Evolutionary conservation across 2,888 invertebrate species (phyloP).

Genomic region (Thecophora atra): DNA sequence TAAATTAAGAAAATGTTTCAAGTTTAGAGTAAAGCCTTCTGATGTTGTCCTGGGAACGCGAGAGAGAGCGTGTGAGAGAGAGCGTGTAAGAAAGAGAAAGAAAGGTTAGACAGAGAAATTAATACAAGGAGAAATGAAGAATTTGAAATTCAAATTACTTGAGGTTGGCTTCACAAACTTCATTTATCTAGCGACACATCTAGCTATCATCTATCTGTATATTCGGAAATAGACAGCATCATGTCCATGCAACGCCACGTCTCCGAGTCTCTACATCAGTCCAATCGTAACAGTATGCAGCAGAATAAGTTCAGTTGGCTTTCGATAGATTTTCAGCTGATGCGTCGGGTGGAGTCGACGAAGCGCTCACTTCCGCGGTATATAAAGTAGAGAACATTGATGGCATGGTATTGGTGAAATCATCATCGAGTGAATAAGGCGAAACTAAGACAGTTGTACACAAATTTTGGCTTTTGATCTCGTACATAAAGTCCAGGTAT

Average conservation of each 20-base stretch:
- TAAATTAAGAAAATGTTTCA: too few relatives aligned
- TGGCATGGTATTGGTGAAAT: neutral
- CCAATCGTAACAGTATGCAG: neutral
- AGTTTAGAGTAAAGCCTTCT: too few relatives aligned
- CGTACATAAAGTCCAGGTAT: too few relatives aligned
- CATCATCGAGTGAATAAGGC: too few relatives aligned
- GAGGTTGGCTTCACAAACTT: neutral
- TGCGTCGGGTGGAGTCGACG: too few relatives aligned
- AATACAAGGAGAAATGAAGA: neutral
- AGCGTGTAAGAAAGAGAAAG: neutral
- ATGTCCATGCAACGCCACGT: neutral
- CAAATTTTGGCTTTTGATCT: too few relatives aligned
- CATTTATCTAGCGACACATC: too few relatives aligned
- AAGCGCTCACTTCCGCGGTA: neutral
- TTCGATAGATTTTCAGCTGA: neutral
- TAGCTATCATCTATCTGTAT: neutral
- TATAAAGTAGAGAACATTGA: neutral
- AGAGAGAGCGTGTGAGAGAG: too few relatives aligned
- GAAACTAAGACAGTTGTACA: too few relatives aligned
- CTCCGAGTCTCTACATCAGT: too few relatives aligned
- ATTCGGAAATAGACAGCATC: constrained; percentile 10
- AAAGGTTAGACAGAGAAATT: neutral
- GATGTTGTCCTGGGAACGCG: too few relatives aligned
- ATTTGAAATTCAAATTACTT: constrained; percentile 10
- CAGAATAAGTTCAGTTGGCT: neutral